Conservation (phyloP, 2,113 vertebrate species). For the Amazona vittata region DNA sequence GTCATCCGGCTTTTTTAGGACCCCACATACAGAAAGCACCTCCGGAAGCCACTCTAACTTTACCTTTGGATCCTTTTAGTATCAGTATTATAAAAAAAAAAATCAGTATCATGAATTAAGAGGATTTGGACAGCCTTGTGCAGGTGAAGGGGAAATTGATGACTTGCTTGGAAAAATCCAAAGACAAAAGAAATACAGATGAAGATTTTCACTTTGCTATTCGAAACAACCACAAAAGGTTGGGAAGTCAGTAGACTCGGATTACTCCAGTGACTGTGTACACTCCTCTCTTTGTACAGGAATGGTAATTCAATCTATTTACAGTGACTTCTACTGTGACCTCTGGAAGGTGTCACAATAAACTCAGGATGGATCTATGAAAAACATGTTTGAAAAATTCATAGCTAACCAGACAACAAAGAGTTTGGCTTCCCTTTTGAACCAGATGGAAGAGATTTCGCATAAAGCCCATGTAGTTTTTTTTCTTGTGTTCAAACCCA, state of each 20-base stretch:
- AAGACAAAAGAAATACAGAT: not conserved
- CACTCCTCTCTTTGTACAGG: not conserved
- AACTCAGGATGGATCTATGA: constrained; percentile 36
- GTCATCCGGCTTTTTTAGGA: not conserved
- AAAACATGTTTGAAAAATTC: constrained; percentile 35
- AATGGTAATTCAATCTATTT: constrained; percentile 30
- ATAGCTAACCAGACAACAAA: constrained; percentile 14
- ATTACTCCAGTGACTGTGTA: not conserved
- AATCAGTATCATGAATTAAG: not conserved
- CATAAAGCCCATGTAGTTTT: not conserved
- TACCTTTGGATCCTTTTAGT: not conserved
- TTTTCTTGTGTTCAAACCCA: constrained; percentile 34
- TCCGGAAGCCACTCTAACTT: not conserved
- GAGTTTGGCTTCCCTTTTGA: constrained; percentile 45
- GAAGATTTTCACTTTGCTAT: not conserved
- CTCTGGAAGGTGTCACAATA: constrained; percentile 21
- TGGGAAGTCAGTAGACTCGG: not conserved
- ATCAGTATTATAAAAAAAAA: not conserved
- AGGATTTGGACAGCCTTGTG: not conserved
- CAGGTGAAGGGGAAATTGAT: not conserved
- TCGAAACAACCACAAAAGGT: not conserved
- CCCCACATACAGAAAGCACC: not conserved
- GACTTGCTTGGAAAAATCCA: not conserved
- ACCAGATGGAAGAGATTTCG: constrained; percentile 56
- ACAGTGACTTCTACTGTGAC: not conserved